Base-by-base conservation (phyloP, 2,113 vertebrate genomes). In the Chaenogobius annularis region DNA sequence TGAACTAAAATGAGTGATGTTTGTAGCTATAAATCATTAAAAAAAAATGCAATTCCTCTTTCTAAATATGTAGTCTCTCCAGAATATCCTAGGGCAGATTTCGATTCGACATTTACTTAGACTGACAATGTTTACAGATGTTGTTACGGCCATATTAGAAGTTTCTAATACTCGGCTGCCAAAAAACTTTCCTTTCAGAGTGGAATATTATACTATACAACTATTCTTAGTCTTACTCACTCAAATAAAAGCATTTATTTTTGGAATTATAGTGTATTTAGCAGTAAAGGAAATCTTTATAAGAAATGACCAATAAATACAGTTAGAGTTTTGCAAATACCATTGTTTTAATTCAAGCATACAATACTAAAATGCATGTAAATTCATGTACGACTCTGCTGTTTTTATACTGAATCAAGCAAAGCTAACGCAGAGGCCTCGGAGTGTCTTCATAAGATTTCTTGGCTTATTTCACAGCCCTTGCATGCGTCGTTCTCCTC, bases 271-370 rank as follows among this genome's bases (percentile, higher is more conserved):
- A n/a, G 1, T 52, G 6, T 52, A n/a, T n/a, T n/a, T 10, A 20
- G 50, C 50, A 54, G 19, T 54, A 1, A 46, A 7, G 44, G 12
- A 46, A 13, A 40, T 1, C 9, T 10, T 12, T 46, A 46, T 9
- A 46, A 6, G 6, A 40, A 40, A 40, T 40, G 37, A 40, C 8
- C 37, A 40, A 40, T 7, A 40, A 40, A 40, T 7, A 40, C 37
- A 40, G 6, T 40, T 40, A 1, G 37, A 40, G 37, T 69, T 54
- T 82, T 83, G 80, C 11, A 54, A 10, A 81, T 69, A 64, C 68
- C 73, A 8, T 48, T 69, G 70, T 31, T 69, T 90, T 90, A 87
- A 88, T 84, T 70, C 22, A 77, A 67, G 76, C 80, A 78, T 66
- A 78, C 77, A 68, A 72, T 13, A 62, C 55, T 46, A 55, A 37